Evolutionary conservation across 2,797 vertebrate species (phyloP), one percentile per base, ranked within the genome.

Genomic region (Streptopelia turtur): DNA sequence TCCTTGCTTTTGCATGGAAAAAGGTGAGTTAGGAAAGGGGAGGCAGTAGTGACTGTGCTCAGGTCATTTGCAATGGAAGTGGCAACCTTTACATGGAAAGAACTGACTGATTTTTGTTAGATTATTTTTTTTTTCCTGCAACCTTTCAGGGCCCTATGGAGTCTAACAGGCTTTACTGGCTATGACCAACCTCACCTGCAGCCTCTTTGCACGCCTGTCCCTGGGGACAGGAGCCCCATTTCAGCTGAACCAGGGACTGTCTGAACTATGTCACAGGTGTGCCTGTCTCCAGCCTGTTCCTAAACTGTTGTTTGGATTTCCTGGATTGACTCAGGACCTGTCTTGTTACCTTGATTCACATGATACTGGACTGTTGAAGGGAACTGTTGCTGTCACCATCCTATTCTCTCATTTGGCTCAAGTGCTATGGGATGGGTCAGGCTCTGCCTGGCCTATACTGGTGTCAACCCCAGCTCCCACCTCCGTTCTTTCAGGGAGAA

Each of bases 91-190:
- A 13, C 9, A 10, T 25, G 16, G 13, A 71, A 82, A 59, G 11
- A 79, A 11, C 22, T 9, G 7, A 31, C n/a, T 56, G 23, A n/a
- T 22, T 65, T 84, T 53, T 66, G 7, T 28, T 37, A 27, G 9
- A 13, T 10, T 30, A 9, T 37, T 37, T 12, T 1, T 5, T 50
- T 24, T 5, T 2, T 21, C 20, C 1, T 1, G 16, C 7, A 39
- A 49, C 6, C 8, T 60, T 9, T 72, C 45, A 56, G 45, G 16
- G 16, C 9, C 15, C 8, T 37, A 0, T 35, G 20, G 7, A 5
- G 3, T 59, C 22, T 56, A 61, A 30, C 3, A 35, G 35, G 22
- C 6, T 50, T 49, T 59, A 27, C 12, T 31, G 16, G 4, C 10
- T 33, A 21, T 11, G 16, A 49, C 6, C 16, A 18, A 5, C 20